A percentile compares a stretch with the other conserved stretches of the same genome.
Conservation (phyloP, 2,113 vertebrate species). For the Hylia prasina region DNA sequence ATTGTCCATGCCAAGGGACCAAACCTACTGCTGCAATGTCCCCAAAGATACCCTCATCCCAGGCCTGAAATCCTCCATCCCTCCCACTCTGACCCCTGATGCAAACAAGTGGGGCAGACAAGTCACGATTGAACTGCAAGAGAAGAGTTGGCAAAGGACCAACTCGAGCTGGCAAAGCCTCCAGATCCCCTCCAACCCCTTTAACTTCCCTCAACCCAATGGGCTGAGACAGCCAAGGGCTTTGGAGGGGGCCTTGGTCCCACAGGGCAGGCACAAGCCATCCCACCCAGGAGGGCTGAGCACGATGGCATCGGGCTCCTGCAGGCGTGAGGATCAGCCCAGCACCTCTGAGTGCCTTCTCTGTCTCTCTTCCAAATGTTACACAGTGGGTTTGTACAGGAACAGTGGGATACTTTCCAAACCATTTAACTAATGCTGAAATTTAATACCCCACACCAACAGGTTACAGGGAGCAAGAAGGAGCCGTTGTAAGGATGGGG, state of each 20-base stretch:
- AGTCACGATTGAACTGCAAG: neutral
- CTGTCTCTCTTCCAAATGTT: constrained; percentile 49
- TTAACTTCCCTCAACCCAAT: neutral
- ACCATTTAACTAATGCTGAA: constrained; percentile 51
- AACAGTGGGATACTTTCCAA: constrained; percentile 54
- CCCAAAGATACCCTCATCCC: neutral
- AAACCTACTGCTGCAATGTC: neutral
- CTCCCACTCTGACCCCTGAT: neutral
- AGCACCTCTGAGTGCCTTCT: neutral
- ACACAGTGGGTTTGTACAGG: constrained; percentile 43
- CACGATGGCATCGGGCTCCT: neutral
- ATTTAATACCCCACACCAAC: constrained; percentile 17
- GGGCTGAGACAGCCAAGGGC: neutral
- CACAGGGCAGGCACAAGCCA: neutral
- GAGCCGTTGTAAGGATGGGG: neutral
- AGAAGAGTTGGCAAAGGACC: neutral
- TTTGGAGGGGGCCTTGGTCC: neutral
- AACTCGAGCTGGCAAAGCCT: neutral
- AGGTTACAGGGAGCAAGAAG: constrained; percentile 25
- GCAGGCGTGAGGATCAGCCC: neutral
- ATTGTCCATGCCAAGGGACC: rapidly evolving
- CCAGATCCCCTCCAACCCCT: neutral
- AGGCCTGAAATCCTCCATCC: neutral
- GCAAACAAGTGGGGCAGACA: constrained; percentile 1
- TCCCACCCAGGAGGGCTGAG: rapidly evolving